A percentile compares a stretch with the other conserved stretches of the same genome.
Evolutionary conservation across 2,113 vertebrate genomes (phyloP).

Genomic region (Aegithalos caudatus): DNA sequence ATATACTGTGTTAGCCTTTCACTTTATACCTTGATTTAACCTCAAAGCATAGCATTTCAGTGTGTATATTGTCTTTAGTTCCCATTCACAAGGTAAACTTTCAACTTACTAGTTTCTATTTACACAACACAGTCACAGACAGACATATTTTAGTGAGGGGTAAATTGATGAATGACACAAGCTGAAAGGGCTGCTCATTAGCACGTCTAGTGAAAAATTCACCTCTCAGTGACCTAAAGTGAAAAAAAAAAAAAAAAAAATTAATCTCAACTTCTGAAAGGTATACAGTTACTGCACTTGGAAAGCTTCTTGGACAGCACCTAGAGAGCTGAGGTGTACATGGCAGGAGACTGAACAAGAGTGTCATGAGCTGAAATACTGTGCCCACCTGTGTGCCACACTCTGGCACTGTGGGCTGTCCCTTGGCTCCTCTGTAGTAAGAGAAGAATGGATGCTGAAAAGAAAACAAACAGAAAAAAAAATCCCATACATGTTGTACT

Average conservation of each 20-base stretch:
- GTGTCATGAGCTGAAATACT: background rate
- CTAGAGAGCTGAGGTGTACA: background rate
- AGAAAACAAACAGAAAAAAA: background rate
- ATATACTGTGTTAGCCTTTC: background rate
- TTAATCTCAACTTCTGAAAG: background rate
- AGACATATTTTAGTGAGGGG: background rate
- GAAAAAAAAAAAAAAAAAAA: background rate
- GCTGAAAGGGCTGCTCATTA: background rate
- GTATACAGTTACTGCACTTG: background rate
- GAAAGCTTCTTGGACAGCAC: background rate
- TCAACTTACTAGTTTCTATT: background rate
- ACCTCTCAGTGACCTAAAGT: background rate
- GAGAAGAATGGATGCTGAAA: background rate
- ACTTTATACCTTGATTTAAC: background rate
- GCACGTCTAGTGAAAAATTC: background rate
- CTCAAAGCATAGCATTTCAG: background rate
- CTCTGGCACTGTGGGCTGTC: background rate
- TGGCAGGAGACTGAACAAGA: background rate
- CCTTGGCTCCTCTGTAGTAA: background rate
- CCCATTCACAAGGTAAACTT: background rate
- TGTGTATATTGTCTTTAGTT: background rate
- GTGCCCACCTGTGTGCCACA: background rate
- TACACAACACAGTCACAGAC: background rate
- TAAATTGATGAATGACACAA: background rate
- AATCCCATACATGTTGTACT: background rate